phyloP scores from a whole-genome alignment of 2,797 vertebrate species.

The Sciurus carolinensis region DNA sequence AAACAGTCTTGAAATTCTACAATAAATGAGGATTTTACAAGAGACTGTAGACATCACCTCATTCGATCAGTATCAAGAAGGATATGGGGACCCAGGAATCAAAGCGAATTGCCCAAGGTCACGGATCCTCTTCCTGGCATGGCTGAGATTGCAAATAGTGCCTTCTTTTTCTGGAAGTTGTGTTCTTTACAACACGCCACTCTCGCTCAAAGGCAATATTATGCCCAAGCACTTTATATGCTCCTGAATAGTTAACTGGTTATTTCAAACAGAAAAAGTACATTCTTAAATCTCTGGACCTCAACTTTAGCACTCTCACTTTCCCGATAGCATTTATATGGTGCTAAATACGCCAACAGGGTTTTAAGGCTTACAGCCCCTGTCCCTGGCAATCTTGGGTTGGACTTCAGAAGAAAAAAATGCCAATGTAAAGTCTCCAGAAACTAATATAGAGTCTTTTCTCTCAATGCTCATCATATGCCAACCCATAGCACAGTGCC shows the following conservation, averaged over 20 bases:
- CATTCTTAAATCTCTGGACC: conserved; percentile 57
- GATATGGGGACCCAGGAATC: neutral
- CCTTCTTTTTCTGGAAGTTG: neutral
- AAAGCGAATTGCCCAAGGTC: conserved; percentile 31
- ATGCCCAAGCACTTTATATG: neutral
- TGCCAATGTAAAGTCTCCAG: conserved; percentile 1
- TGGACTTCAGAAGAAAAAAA: conserved; percentile 44
- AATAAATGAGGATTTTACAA: conserved; percentile 66
- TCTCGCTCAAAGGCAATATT: neutral
- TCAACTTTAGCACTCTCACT: conserved; percentile 45
- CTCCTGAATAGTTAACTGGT: conserved; percentile 45
- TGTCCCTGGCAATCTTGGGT: conserved; percentile 14
- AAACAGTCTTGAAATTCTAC: conserved; percentile 73
- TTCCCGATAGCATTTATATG: conserved; percentile 47
- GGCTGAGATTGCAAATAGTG: neutral
- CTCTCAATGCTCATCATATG: neutral
- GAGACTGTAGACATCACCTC: neutral
- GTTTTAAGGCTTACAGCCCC: conserved; percentile 42
- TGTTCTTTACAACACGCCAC: conserved; percentile 4
- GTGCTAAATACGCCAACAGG: conserved; percentile 9
- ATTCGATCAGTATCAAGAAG: neutral
- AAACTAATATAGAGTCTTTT: neutral
- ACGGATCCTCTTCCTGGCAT: neutral
- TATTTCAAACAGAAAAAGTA: conserved; percentile 44
- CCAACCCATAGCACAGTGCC: neutral